These are phyloP conservation scores for Pelagia noctiluca DNA, from an alignment of 30 jellyfish, hydroid and myxozoan species.

Conservation along the genomic window DNA sequence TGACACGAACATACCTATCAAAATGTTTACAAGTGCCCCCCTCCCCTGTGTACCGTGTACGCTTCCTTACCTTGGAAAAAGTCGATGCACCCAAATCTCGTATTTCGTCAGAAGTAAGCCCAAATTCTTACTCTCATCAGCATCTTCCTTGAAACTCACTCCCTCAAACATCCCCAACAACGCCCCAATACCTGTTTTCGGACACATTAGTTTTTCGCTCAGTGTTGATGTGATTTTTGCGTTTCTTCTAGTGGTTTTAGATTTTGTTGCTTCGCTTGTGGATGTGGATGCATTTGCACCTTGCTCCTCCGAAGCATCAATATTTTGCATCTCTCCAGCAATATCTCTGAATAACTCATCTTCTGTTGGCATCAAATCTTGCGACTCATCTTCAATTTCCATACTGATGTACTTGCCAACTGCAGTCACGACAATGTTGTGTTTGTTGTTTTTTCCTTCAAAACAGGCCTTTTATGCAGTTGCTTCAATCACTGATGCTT, in stretches of 20 bases:
- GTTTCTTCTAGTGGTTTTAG: not conserved
- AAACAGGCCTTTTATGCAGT: too few relatives aligned
- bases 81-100: constrained; percentile 50
- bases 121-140: not conserved
- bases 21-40: too few relatives aligned
- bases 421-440: too few relatives aligned
- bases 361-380: too few relatives aligned
- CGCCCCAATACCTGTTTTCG: constrained; percentile 14
- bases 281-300: not conserved
- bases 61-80: constrained; percentile 52
- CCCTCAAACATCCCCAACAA: constrained; percentile 2
- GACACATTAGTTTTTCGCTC: constrained; percentile 24
- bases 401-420: too few relatives aligned
- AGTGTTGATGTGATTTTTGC: not conserved
- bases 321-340: not conserved
- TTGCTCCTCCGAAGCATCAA: not conserved
- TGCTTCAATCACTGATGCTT: too few relatives aligned
- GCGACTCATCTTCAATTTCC: too few relatives aligned
- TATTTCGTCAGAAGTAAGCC: constrained; percentile 2
- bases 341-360: too few relatives aligned
- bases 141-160: not conserved
- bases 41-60: too few relatives aligned
- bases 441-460: too few relatives aligned
- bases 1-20: too few relatives aligned
- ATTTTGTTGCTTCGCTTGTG: not conserved